Evolutionary conservation across 2,797 vertebrate species (phyloP), one percentile per base, ranked within the genome.

Genomic region (Pogoniulus pusillus): DNA sequence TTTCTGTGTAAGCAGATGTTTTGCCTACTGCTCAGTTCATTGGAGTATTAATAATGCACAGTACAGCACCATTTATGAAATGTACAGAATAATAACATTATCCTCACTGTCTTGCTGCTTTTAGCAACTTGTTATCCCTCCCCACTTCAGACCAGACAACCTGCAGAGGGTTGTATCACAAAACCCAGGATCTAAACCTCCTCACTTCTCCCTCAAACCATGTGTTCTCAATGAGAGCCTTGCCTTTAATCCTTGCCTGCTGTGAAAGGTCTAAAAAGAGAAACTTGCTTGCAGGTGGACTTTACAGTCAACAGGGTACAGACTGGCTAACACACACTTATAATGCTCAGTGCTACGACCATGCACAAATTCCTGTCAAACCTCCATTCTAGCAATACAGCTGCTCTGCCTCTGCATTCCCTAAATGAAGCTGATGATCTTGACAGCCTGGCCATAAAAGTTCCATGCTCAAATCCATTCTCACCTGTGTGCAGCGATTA

Each of bases 381-480:
- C 12, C 29, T 70, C n/a, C 49, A 10, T 8, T 51, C 55, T 23
- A 60, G 30, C 43, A 73, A n/a, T 9, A n/a, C 16, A 72, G 47
- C 78, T 75, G 74, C 34, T 35, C 37, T 47, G 75, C 62, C 55
- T 51, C 9, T 1, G 45, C 11, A 6, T 8, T 75, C 73, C 41
- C 62, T 11, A 17, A n/a, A 34, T 1, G 8, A 57, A 47, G 43
- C 20, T 3, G 37, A 49, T 20, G 27, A 20, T 41, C 71, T 7
- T 3, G 15, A 26, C 6, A 51, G 73, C 37, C 60, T 49, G 63
- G 32, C 22, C 55, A 24, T 55, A 34, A 32, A 32, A 58, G 54
- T 30, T 78, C 68, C 0, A 0, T 0, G 1, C 69, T 59, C 15
- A 2, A 10, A 55, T 74, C 57, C 10, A 59, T 76, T 64, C 73